Conservation (phyloP, 2,888 invertebrate genomes). For the Cephus sareptanus region DNA sequence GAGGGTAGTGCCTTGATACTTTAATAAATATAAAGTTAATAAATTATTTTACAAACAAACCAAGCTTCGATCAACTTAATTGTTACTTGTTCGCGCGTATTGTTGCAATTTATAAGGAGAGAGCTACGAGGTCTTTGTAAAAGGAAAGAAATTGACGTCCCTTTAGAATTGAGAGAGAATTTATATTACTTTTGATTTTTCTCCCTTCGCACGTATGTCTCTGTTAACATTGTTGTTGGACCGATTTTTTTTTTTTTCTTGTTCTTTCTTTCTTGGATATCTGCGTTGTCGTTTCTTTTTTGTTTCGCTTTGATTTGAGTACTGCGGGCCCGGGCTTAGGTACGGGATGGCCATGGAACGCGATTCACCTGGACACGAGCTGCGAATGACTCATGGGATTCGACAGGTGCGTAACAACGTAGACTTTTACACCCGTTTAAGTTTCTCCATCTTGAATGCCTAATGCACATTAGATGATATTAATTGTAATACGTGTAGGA, state of each 20-base stretch:
- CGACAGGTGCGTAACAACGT: constrained; percentile 34
- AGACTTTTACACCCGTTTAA: constrained; percentile 12
- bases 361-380: constrained; percentile 35
- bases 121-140: no score
- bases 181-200: constrained; percentile 12
- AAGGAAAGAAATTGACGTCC: no score
- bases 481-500: background rate
- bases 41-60: constrained; percentile 59
- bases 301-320: constrained; percentile 55
- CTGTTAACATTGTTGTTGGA: constrained; percentile 42
- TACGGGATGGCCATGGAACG: constrained; percentile 45
- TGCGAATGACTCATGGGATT: constrained; percentile 18
- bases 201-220: constrained; percentile 45
- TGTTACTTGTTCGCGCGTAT: background rate
- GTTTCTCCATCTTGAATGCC: constrained; percentile 3
- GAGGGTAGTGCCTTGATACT: constrained; percentile 60
- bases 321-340: constrained; percentile 49
- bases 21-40: constrained; percentile 49
- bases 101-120: no score
- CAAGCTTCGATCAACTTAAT: background rate
- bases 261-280: constrained; percentile 14
- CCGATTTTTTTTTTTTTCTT: constrained; percentile 20
- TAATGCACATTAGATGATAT: background rate
- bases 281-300: constrained; percentile 26
- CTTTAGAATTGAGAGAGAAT: no score